Base-by-base conservation (phyloP, 1,140 invertebrate genomes). In the Brevipalpus yothersi region DNA sequence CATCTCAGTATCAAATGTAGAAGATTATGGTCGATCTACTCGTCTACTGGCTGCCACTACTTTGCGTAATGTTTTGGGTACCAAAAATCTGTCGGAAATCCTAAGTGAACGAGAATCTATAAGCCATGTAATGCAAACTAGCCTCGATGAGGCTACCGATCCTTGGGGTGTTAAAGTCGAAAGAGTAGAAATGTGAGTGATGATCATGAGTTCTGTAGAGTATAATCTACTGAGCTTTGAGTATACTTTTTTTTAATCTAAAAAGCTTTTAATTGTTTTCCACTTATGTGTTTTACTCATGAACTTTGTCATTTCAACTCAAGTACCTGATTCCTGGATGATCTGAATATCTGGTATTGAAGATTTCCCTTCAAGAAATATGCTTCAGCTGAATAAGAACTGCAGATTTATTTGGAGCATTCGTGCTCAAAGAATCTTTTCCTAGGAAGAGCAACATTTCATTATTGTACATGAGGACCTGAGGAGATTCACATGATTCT, bases 161-260 rank as follows among this genome's bases (percentile, higher is more conserved):
- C 42, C 41, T 40, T 58, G 41, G 53, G 60, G 91, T 19, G 86
- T 94, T n/a, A 90, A 93, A 75, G 89, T 95, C 0, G 87, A 94
- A 71, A 76, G 89, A 63, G 88, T 95, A 39, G 89, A 93, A 79
- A 89, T 94, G 86, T 91, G 74, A 82, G 79, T 78, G 41, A 2
- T 13, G 5, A 41, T 42, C 31, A 31, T 31, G 2, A 31, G 5
- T 31, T 31, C 31, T 31, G 31, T 31, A 53, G 41, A 13, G 11
- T 12, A 42, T 15, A 58, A 13, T 23, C 12, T 61, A 23, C 51
- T 4, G 4, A 60, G 21, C 2, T 60, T 10, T 21, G 10, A 17
- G 60, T 0, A n/a, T 17, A 2, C 15, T n/a, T 23, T 17, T 12
- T 12, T 59, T 2, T 15, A 15, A n/a, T 56, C 41, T 39, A 5